Base-by-base conservation (phyloP, 2,113 vertebrate species). In the Sceloporus undulatus region DNA sequence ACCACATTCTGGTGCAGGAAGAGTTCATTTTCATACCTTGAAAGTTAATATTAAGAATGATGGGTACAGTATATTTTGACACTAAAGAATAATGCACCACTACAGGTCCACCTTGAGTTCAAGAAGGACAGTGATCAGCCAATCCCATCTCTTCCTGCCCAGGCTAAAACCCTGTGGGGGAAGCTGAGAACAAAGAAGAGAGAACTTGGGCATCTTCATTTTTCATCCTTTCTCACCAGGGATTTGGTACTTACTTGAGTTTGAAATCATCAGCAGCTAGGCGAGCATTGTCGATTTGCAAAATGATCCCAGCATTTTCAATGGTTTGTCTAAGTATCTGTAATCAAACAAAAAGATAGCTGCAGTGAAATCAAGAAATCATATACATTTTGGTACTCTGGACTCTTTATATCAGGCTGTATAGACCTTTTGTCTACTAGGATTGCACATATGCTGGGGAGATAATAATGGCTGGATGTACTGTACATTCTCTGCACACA, bases 1-100 rank as follows among this genome's bases (percentile, higher is more conserved):
- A 92, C 91, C 1, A 95, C 95, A 14, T 88, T 82, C 71, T 77
- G 80, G 11, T 87, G 91, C 16, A 96, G 75, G 68, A 90, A 94
- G 62, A 92, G 19, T 73, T 98, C 98, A 0, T 66, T 88, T 76
- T 98, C 97, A 80, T 88, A 96, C 93, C 98, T 98, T 84, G 48
- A 74, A 78, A 75, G 9, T 65, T 34, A 65, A 81, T 34, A 19
- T 48, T 70, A 65, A 62, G n/a, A 54, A 81, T 34, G 34, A n/a
- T 1, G 42, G 29, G 48, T 65, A 13, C 11, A 34, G 34, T 65
- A 87, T 54, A 52, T n/a, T 48, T 21, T n/a, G 34, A 42, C 40
- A 65, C 3, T 42, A 59, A 73, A 68, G n/a, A 65, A 16, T 10
- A 34, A 19, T 10, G 25, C 1, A 19, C 2, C 3, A 27, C n/a